Base-by-base conservation (phyloP, 2,888 invertebrate species). In the Sthenelais limicola region DNA sequence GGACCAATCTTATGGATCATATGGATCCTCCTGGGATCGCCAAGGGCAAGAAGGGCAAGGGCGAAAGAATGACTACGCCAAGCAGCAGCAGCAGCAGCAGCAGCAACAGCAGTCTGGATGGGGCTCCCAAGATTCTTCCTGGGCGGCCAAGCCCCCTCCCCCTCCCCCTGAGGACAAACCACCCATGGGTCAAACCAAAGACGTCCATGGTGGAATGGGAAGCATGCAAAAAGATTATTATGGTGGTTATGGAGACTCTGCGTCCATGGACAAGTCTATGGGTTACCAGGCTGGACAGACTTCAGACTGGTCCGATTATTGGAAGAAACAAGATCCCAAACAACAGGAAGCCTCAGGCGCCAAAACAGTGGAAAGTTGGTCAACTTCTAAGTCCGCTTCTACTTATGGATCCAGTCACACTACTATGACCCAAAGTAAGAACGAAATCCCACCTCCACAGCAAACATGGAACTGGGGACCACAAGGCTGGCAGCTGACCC, bases 381-480 rank as follows among this genome's bases (percentile, higher is more conserved):
- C 38, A 3, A 38, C 62, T 12, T 15, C 62, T 43, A 62, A 62
- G 38, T 21, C 5, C 21, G n/a, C n/a, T n/a, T n/a, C n/a, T n/a
- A n/a, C n/a, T n/a, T n/a, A n/a, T n/a, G n/a, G n/a, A n/a, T n/a
- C n/a, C n/a, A n/a, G n/a, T n/a, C n/a, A n/a, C n/a, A n/a, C n/a
- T n/a, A n/a, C n/a, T n/a, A n/a, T n/a, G n/a, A 62, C n/a, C 4
- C 38, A 62, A 5, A 38, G 38, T 26, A 62, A 62, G 38, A 24
- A 35, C 1, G 62, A 38, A 26, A 1, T 15, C 1, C 62, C 62
- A 12, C 38, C 62, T 1, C 62, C 62, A 7, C 62, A 62, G 62
- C 62, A 62, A 28, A 62, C 62, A 3, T 62, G 62, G 62, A 43
- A n/a, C 35, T 62, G 62, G 62, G 62, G 62, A 38, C 62, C 62